phyloP scores from a whole-genome alignment of 1,140 invertebrate species.

The Gryllus bimaculatus region DNA sequence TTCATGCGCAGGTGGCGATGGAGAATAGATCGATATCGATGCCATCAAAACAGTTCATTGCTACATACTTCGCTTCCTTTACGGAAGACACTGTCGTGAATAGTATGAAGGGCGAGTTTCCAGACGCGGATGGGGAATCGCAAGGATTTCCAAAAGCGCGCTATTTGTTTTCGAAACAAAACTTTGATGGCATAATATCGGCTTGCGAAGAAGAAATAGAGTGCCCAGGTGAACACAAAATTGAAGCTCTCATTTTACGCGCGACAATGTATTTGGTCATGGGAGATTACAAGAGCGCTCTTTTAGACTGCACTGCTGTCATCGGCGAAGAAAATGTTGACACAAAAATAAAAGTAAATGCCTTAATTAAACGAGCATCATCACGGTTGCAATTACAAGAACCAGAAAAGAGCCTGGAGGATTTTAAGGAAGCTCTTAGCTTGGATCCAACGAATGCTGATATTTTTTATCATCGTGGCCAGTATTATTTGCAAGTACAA shows the following conservation, averaged over 20 bases:
- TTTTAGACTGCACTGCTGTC: conserved; percentile 56
- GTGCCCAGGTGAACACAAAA: conserved; percentile 39
- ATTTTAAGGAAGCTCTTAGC: conserved; percentile 65
- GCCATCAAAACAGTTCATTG: conserved; percentile 75
- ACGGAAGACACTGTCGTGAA: conserved; percentile 62
- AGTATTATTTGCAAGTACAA: conserved; percentile 71
- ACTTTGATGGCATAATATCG: conserved; percentile 68
- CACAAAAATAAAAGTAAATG: conserved; percentile 58
- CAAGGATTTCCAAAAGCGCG: conserved; percentile 56
- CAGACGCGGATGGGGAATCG: conserved; percentile 26
- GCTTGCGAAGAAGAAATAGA: conserved; percentile 73
- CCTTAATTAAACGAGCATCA: conserved; percentile 80
- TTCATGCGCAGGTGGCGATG: conserved; percentile 59
- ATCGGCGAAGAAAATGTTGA: conserved; percentile 31
- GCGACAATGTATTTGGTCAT: conserved; percentile 73
- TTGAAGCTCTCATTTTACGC: conserved; percentile 63
- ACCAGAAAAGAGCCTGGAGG: conserved; percentile 58
- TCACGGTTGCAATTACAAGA: conserved; percentile 70
- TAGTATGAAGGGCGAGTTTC: conserved; percentile 27
- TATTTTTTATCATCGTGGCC: conserved; percentile 69
- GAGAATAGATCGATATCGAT: conserved; percentile 55
- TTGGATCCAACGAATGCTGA: conserved; percentile 73
- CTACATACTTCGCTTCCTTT: conserved; percentile 78
- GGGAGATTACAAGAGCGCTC: conserved; percentile 58
- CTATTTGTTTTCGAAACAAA: conserved; percentile 51